Evolutionary conservation across 64 coral and sea anemone species (phyloP).

Genomic region (Pocillopora damicornis): DNA sequence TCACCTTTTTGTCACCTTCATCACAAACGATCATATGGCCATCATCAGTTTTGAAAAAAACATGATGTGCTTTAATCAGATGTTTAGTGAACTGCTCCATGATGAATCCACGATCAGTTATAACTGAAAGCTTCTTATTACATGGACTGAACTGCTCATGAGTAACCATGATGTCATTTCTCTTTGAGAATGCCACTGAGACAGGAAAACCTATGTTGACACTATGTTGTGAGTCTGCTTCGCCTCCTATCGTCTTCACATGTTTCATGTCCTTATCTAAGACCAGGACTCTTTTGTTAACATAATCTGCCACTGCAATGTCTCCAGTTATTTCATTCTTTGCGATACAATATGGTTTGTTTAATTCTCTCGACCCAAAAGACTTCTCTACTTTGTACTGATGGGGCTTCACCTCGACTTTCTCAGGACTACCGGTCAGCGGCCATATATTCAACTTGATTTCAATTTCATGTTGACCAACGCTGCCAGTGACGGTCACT

Average conservation of each 20-base stretch:
- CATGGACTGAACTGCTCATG: neutral
- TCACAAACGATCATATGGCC: constrained; percentile 22
- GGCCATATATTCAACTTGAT: neutral
- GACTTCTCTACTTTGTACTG: neutral
- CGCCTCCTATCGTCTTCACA: neutral
- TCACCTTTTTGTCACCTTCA: neutral
- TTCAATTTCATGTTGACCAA: neutral
- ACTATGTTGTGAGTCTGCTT: too few relatives aligned
- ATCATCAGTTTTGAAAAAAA: constrained; percentile 17
- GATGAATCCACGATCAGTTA: neutral
- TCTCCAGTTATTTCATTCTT: constrained; percentile 17
- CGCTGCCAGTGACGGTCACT: neutral
- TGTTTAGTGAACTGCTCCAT: neutral
- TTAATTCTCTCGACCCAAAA: neutral
- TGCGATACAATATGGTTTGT: constrained; percentile 6
- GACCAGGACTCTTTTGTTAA: constrained; percentile 7
- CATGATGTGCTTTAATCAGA: neutral
- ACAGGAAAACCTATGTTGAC: constrained; percentile 3
- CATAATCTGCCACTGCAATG: constrained; percentile 23
- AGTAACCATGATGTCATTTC: constrained; percentile 9
- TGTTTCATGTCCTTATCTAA: constrained; percentile 16
- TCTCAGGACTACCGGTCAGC: neutral
- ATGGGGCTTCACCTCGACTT: constrained; percentile 6
- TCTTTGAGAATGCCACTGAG: constrained; percentile 15
- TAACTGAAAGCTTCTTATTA: neutral